Evolutionary conservation across 2,797 vertebrate species (phyloP).

Genomic region (Sciurus vulgaris): DNA sequence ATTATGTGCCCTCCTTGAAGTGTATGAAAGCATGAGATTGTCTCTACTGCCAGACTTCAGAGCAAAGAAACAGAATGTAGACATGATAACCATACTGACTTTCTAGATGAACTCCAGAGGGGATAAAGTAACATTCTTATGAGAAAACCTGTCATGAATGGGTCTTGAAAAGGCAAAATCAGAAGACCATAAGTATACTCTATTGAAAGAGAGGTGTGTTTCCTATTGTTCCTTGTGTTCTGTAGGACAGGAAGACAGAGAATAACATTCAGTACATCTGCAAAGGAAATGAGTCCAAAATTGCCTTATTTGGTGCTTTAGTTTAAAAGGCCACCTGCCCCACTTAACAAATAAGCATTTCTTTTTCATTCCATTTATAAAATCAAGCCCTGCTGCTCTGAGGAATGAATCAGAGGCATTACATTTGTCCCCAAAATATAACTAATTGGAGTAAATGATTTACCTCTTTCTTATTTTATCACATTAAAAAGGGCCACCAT

Average conservation of each 20-base stretch:
- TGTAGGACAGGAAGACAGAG: constrained; percentile 50
- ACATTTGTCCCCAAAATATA: constrained; percentile 39
- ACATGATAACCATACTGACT: background rate
- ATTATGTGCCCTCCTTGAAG: background rate
- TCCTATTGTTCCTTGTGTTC: constrained; percentile 43
- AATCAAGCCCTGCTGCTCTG: background rate
- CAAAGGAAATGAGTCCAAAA: constrained; percentile 63
- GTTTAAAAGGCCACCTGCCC: constrained; percentile 54
- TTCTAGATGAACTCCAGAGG: background rate
- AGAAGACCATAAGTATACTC: background rate
- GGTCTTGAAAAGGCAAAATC: constrained; percentile 18
- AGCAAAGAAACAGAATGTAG: constrained; percentile 23
- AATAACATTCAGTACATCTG: constrained; percentile 59
- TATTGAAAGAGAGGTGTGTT: background rate
- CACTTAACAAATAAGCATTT: constrained; percentile 55
- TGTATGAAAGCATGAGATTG: background rate
- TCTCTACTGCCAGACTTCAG: background rate
- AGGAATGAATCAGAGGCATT: constrained; percentile 13
- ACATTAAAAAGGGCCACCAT: constrained; percentile 29
- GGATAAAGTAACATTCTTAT: background rate
- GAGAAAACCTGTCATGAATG: background rate
- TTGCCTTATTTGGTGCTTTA: constrained; percentile 55
- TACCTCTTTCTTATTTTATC: constrained; percentile 59
- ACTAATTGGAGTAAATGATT: background rate
- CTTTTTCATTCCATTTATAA: background rate